Base-by-base conservation (phyloP, 2,797 vertebrate genomes). In the Pampus argenteus region DNA sequence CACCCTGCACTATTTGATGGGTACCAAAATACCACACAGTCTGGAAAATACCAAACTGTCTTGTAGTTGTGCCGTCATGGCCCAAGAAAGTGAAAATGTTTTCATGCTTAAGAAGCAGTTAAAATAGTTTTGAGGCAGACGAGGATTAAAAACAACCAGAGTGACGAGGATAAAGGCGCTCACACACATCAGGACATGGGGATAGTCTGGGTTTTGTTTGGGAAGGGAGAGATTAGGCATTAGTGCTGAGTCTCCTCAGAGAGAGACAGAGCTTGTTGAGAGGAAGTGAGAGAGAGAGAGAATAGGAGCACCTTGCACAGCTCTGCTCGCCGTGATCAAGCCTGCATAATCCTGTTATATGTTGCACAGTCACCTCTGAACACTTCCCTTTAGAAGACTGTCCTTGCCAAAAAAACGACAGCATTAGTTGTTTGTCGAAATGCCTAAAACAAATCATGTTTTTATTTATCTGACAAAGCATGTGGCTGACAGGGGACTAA, bases 341-440 rank as follows among this genome's bases (percentile, higher is more conserved):
- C 65, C 74, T 48, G 57, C 9, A 69, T 89, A 92, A 92, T 92
- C 88, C 79, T 61, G 75, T 90, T 87, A 87, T 66, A 81, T 71
- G 78, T 78, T 45, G 71, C 76, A 77, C 62, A 77, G 80, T 87
- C 71, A 72, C 85, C 75, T 79, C 73, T 66, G 51, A 79, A 69
- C 50, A 57, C 42, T 74, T 63, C 49, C 36, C 60, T 69, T 29
- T 49, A 31, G 20, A 6, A 70, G 54, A 59, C 59, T 23, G 52
- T 75, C 44, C 48, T 52, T 9, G 52, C 54, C 63, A 50, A 48
- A 60, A 63, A 48, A 68, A 40, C 6, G 5, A 36, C 47, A 55
- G 29, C 52, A 59, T 48, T 56, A 50, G 55, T 11, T 7, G 42
- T 68, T 62, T 65, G 51, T 51, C 61, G 23, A 36, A 79, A 78